Evolutionary conservation across 2,888 invertebrate species (phyloP).

Genomic region (Smittia sp.): DNA sequence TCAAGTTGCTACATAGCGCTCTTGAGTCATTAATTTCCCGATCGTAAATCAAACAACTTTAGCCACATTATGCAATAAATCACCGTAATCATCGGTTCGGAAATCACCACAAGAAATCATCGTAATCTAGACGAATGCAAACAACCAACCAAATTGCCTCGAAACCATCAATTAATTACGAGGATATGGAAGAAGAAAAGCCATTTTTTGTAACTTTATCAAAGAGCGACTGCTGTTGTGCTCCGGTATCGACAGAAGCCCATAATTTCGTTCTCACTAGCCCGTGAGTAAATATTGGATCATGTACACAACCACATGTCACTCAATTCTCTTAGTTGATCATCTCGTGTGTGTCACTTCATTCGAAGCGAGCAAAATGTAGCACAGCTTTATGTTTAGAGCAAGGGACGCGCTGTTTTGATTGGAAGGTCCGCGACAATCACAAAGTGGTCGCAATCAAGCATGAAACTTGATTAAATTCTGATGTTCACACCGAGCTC

Average conservation of each 20-base stretch:
- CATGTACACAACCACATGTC: conserved; percentile 10
- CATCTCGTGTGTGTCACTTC: background rate
- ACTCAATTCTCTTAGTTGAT: background rate
- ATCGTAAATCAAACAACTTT: background rate
- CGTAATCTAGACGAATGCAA: background rate
- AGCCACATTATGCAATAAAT: background rate
- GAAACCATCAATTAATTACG: background rate
- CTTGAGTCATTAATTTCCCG: background rate
- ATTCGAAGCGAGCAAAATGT: background rate
- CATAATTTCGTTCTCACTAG: background rate
- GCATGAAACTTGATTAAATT: background rate
- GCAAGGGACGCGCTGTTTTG: background rate
- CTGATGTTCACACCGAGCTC: background rate
- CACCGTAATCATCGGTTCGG: background rate
- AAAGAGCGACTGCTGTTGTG: background rate
- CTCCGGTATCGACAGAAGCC: background rate
- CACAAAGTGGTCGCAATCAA: too few relatives aligned
- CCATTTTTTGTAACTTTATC: background rate
- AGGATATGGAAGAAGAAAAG: background rate
- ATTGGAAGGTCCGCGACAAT: too few relatives aligned
- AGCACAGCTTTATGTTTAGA: background rate
- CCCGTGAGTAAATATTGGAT: background rate
- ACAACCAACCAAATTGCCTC: background rate
- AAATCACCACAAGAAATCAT: background rate
- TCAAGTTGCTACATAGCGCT: too few relatives aligned